Conservation (phyloP, 92 coral and sea anemone species). For the Porites rus region DNA sequence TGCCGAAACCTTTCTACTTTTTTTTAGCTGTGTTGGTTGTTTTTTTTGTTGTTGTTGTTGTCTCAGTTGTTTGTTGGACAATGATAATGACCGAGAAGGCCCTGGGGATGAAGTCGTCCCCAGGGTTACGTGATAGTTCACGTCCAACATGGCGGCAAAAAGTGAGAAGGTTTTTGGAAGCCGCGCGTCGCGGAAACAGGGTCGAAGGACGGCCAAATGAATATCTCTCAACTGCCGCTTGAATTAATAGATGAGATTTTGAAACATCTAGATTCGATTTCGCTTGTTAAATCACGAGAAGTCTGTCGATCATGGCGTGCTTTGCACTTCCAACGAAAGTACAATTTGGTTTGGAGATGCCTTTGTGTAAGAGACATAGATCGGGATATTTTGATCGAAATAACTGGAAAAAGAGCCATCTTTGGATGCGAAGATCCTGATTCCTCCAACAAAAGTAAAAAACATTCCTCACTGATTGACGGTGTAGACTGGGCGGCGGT, state of each 20-base stretch:
- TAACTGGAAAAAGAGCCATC: conserved; percentile 54
- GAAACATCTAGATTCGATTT: conserved; percentile 81
- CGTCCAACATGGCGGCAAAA: conserved; percentile 12
- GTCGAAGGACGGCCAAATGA: conserved; percentile 3
- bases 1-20: too few species aligned
- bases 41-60: too few species aligned
- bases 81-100: neutral
- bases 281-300: conserved; percentile 83
- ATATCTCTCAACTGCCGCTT: conserved; percentile 61
- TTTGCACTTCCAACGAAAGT: conserved; percentile 65
- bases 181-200: too few species aligned
- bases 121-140: neutral
- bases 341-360: conserved; percentile 73
- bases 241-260: conserved; percentile 81
- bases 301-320: conserved; percentile 91
- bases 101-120: neutral
- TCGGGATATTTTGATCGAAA: conserved; percentile 69
- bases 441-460: neutral
- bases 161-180: too few species aligned
- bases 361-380: conserved; percentile 75
- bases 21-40: too few species aligned
- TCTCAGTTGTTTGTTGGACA: too few species aligned
- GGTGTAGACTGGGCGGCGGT: conserved; percentile 69
- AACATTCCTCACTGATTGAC: neutral
- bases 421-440: neutral